These are phyloP conservation scores for Scleropages formosus DNA, from an alignment of 2,797 vertebrate genomes.

Conservation along the genomic window DNA sequence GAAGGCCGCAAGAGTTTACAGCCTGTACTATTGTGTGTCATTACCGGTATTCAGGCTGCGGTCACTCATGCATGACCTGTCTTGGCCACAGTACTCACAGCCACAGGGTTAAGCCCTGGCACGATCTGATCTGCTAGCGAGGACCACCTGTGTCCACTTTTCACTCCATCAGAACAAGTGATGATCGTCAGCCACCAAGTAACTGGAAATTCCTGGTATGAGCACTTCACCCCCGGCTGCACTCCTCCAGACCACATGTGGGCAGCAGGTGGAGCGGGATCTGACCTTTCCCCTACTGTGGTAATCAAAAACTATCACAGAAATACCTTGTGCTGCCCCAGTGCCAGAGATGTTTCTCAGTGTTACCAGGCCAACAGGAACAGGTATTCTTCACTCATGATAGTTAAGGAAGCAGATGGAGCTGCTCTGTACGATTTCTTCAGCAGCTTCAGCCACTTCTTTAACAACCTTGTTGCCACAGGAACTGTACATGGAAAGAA, in stretches of 20 bases:
- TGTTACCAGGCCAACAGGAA: neutral
- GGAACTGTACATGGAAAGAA: neutral
- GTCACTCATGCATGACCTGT: neutral
- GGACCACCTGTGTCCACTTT: neutral
- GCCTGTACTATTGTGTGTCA: no score
- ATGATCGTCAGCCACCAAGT: slow-evolving; percentile 18
- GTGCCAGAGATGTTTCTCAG: slow-evolving; percentile 28
- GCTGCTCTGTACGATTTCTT: slow-evolving; percentile 31
- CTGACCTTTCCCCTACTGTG: slow-evolving; percentile 31
- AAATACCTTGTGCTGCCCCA: slow-evolving; percentile 25
- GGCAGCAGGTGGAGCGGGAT: slow-evolving; percentile 3
- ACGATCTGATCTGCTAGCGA: neutral
- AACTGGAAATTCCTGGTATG: slow-evolving; percentile 19
- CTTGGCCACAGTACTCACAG: neutral
- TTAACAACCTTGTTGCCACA: slow-evolving; percentile 30
- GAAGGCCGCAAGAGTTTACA: neutral
- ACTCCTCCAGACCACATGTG: neutral
- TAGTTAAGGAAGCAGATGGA: no score
- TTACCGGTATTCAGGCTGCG: neutral
- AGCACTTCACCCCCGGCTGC: slow-evolving; percentile 11
- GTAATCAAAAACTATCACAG: slow-evolving; percentile 25
- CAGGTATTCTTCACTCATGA: slow-evolving; percentile 29
- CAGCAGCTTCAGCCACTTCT: slow-evolving; percentile 11
- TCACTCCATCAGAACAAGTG: neutral
- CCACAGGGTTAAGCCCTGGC: neutral